phyloP scores from a whole-genome alignment of 2,113 vertebrate species.

The Psammodynastes pulverulentus region DNA sequence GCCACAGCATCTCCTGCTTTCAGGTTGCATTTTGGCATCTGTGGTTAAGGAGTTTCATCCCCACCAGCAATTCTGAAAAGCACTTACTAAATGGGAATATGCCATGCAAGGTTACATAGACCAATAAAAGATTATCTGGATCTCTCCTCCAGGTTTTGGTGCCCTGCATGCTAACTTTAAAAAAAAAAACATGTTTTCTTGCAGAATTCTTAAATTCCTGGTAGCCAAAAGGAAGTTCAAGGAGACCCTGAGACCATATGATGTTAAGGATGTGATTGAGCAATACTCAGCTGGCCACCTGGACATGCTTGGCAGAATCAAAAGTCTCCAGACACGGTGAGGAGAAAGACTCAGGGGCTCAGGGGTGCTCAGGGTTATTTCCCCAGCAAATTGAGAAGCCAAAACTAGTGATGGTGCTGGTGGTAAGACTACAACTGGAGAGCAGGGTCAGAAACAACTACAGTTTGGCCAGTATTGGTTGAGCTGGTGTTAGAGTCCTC shows the following conservation, averaged over 20 bases:
- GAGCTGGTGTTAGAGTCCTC: neutral
- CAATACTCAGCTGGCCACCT: slow-evolving; percentile 97
- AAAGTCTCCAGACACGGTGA: slow-evolving; percentile 90
- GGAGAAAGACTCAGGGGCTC: neutral
- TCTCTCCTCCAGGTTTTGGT: neutral
- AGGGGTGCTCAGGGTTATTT: neutral
- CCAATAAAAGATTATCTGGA: neutral
- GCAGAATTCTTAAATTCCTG: slow-evolving; percentile 95
- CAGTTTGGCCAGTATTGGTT: neutral
- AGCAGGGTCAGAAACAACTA: neutral
- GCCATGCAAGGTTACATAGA: neutral
- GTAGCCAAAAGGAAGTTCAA: slow-evolving; percentile 99
- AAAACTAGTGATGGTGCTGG: neutral
- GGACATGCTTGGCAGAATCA: slow-evolving; percentile 98
- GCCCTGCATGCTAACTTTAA: fast-evolving
- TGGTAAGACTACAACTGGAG: neutral
- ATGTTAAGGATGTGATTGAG: slow-evolving; percentile 98
- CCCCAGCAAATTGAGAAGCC: neutral
- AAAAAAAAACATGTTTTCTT: neutral
- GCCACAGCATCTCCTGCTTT: neutral
- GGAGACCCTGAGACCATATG: slow-evolving; percentile 92
- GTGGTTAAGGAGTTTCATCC: neutral
- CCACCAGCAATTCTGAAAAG: neutral
- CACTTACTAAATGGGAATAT: neutral
- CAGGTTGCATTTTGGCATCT: neutral